These are phyloP conservation scores for Smithornis capensis DNA, from an alignment of 2,113 vertebrate species.

Conservation along the genomic window DNA sequence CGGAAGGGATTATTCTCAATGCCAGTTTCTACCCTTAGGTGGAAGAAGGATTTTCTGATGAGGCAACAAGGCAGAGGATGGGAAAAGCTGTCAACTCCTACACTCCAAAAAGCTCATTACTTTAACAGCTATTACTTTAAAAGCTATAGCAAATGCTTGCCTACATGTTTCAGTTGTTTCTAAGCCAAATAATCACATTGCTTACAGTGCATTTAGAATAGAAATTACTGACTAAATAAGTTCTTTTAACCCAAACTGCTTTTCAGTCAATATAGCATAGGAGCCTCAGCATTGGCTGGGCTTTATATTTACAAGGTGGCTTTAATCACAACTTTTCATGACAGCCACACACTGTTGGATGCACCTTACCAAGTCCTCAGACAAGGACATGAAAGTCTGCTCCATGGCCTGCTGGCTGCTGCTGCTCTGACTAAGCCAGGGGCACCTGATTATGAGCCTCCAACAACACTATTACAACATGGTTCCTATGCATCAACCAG, in stretches of 20 bases:
- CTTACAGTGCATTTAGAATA: not conserved
- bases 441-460: rapidly evolving
- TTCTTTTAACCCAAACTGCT: not conserved
- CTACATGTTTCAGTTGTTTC: not conserved
- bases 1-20: not conserved
- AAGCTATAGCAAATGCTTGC: not conserved
- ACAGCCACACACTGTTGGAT: not conserved
- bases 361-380: not conserved
- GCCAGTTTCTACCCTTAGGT: not conserved
- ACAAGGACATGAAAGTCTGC: not conserved
- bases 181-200: not conserved
- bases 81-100: not conserved
- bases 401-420: not conserved
- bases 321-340: not conserved
- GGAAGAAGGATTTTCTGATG: not conserved
- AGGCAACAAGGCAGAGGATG: not conserved
- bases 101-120: not conserved
- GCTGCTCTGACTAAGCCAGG: not conserved
- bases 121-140: not conserved
- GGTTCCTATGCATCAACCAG: not conserved
- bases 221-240: not conserved
- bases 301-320: not conserved
- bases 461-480: not conserved
- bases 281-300: not conserved
- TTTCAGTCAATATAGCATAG: not conserved